phyloP scores from a whole-genome alignment of 2,797 vertebrate genomes.

The Hafferia zeledoni region DNA sequence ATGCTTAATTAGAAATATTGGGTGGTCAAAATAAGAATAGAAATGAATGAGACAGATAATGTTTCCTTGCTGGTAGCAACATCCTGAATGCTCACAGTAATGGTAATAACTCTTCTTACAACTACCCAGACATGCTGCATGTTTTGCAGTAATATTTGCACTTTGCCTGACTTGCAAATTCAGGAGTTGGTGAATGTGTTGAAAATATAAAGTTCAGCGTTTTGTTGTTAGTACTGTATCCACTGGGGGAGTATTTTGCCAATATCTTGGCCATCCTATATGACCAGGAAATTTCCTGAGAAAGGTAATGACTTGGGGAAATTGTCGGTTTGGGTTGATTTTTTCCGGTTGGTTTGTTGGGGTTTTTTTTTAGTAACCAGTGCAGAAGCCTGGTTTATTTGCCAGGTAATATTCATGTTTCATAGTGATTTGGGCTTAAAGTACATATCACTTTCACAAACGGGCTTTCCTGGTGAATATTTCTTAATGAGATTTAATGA shows the following conservation, averaged over 20 bases:
- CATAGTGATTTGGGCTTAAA: neutral
- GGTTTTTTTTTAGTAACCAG: neutral
- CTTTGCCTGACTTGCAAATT: neutral
- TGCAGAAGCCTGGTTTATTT: neutral
- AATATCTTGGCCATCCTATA: neutral
- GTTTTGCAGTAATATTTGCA: neutral
- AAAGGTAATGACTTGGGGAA: neutral
- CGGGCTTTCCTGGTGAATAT: neutral
- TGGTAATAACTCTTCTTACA: slow-evolving; percentile 52
- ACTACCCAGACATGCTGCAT: neutral
- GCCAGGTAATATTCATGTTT: neutral
- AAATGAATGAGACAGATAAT: slow-evolving; percentile 45
- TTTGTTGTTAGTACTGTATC: neutral
- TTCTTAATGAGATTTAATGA: neutral
- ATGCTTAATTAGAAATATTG: slow-evolving; percentile 49
- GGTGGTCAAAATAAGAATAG: slow-evolving; percentile 57
- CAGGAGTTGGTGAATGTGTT: neutral
- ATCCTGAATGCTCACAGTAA: slow-evolving; percentile 39
- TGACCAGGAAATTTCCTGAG: neutral
- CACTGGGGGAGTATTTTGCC: neutral
- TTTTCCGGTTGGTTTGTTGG: no score
- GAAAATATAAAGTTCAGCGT: neutral
- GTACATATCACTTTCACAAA: neutral
- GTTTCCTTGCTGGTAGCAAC: slow-evolving; percentile 47
- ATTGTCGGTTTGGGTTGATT: no score